Evolutionary conservation across 2,888 invertebrate genomes (phyloP).

Genomic region (Sarcophaga rosellei): DNA sequence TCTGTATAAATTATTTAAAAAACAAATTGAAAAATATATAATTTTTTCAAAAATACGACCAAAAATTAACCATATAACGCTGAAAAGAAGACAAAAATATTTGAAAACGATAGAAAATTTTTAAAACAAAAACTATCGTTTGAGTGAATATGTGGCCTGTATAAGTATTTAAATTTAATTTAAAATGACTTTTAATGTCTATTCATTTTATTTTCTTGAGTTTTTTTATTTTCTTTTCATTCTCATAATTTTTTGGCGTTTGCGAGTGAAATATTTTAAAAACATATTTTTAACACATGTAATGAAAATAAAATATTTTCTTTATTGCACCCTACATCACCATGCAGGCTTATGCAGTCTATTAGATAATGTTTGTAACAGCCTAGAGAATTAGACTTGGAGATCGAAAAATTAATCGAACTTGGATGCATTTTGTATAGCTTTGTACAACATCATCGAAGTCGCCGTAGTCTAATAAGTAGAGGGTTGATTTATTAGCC

Average conservation of each 20-base stretch:
- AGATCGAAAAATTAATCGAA: too few species aligned
- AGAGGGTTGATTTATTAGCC: too few species aligned
- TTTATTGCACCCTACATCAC: not conserved
- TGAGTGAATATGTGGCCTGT: not conserved
- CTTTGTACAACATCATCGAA: too few species aligned
- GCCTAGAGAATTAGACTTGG: too few species aligned
- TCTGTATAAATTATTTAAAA: not conserved
- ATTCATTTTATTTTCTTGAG: constrained; percentile 18
- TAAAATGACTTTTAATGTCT: constrained; percentile 36
- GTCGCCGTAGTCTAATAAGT: too few species aligned
- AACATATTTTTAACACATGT: constrained; percentile 64
- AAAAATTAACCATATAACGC: constrained; percentile 30
- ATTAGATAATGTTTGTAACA: too few species aligned
- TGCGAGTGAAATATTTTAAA: not conserved
- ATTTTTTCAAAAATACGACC: too few species aligned
- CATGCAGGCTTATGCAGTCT: too few species aligned
- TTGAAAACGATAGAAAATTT: not conserved
- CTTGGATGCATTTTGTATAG: too few species aligned
- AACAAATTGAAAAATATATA: not conserved
- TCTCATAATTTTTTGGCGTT: constrained; percentile 1
- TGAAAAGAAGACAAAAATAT: constrained; percentile 4
- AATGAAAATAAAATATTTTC: constrained; percentile 5
- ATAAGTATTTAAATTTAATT: constrained; percentile 34
- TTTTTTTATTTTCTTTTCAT: not conserved
- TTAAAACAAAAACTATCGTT: not conserved